These are phyloP conservation scores for Tribolium castaneum DNA, from an alignment of 1,140 invertebrate genomes.

Conservation along the genomic window DNA sequence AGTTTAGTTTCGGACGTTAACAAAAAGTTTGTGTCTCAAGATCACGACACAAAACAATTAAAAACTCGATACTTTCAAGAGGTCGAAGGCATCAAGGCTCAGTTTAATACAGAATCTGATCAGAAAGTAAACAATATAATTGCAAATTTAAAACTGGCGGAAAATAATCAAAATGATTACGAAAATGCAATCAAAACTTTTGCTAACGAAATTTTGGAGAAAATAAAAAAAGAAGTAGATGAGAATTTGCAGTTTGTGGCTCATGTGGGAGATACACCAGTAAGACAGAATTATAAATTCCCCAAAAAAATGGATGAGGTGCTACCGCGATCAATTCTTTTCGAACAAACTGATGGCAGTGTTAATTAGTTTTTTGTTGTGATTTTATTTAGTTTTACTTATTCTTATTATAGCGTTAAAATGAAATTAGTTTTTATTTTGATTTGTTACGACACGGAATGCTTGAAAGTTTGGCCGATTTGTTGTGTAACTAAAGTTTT, in stretches of 20 bases:
- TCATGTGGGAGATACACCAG: background rate
- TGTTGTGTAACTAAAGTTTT: background rate
- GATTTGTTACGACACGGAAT: background rate
- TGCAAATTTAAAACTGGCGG: background rate
- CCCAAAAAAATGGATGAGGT: background rate
- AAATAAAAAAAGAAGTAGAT: background rate
- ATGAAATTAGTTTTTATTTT: background rate
- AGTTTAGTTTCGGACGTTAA: background rate
- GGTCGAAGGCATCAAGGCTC: background rate
- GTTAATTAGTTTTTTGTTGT: background rate
- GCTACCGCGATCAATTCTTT: background rate
- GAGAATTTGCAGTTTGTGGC: background rate
- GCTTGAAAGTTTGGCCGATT: background rate
- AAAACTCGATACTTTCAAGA: background rate
- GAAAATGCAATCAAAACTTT: background rate
- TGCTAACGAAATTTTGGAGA: background rate
- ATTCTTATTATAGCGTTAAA: background rate
- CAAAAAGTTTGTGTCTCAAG: background rate
- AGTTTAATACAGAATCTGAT: conserved; percentile 6
- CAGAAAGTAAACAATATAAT: background rate
- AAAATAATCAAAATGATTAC: background rate
- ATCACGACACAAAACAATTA: background rate
- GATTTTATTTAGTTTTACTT: background rate
- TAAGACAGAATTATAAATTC: background rate
- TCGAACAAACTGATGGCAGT: background rate